Conservation (phyloP, 2,797 vertebrate species). For the Aphelocoma californica region DNA sequence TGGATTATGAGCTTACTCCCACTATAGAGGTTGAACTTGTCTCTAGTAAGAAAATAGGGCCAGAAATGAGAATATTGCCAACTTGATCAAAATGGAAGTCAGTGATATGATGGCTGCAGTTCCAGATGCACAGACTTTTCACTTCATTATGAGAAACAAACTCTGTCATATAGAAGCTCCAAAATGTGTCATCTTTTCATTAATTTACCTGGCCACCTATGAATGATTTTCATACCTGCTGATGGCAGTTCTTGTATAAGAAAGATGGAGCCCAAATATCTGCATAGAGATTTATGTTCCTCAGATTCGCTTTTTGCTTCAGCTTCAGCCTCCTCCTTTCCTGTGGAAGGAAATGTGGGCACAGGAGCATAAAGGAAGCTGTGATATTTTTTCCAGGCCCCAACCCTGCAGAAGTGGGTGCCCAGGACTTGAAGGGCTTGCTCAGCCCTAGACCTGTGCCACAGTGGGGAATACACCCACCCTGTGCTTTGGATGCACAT, state of each 20-base stretch:
- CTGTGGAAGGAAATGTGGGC: not conserved
- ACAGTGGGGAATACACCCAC: rapidly evolving
- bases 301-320: not conserved
- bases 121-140: not conserved
- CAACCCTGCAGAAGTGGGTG: not conserved
- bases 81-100: not conserved
- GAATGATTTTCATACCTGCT: not conserved
- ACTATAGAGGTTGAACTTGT: not conserved
- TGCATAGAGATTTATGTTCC: not conserved
- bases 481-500: not conserved
- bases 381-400: not conserved
- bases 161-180: not conserved
- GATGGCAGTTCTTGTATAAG: not conserved
- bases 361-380: not conserved
- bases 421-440: not conserved
- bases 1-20: not conserved
- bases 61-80: not conserved
- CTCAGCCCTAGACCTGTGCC: not conserved
- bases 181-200: not conserved
- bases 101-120: not conserved
- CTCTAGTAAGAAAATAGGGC: not conserved
- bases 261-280: not conserved
- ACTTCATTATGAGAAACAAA: not conserved
- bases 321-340: not conserved
- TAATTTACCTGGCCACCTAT: not conserved